Percentiles rank a stretch among this genome's conserved stretches.
Evolutionary conservation across 2,113 vertebrate species (phyloP).

Genomic region (Varanus salvator): DNA sequence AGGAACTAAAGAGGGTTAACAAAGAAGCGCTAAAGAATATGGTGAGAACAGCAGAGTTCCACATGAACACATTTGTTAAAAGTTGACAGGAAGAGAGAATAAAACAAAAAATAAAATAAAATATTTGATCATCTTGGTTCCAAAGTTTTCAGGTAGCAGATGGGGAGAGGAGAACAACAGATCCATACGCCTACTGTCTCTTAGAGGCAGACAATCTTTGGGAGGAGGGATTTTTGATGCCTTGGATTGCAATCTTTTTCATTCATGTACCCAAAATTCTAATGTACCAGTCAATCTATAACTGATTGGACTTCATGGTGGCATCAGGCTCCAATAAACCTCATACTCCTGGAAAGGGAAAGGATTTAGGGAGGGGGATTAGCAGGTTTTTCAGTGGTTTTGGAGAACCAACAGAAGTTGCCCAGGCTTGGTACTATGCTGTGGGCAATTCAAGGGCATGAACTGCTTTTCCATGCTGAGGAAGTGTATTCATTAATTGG

Average conservation of each 20-base stretch:
- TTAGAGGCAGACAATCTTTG: neutral
- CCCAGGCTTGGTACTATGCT: too few species aligned
- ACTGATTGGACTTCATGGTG: too few species aligned
- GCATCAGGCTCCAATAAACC: too few species aligned
- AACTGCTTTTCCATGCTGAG: too few species aligned
- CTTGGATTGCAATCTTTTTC: neutral
- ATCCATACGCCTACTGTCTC: neutral
- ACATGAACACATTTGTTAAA: neutral
- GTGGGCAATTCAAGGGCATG: too few species aligned
- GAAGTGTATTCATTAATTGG: too few species aligned
- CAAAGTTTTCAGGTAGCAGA: neutral
- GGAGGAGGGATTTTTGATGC: neutral
- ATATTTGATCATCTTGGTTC: neutral
- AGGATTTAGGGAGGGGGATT: too few species aligned
- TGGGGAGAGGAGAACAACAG: neutral
- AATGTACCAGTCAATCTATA: too few species aligned
- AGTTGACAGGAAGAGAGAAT: neutral
- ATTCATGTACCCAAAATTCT: neutral
- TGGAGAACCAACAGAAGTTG: too few species aligned
- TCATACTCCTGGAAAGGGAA: too few species aligned
- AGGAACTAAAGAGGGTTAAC: neutral
- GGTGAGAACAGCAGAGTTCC: neutral
- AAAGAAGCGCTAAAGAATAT: neutral
- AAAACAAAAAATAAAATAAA: neutral
- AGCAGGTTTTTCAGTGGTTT: too few species aligned